Evolutionary conservation across 2,113 vertebrate genomes (phyloP), one percentile per base, ranked within the genome.

Genomic region (Bos indicus): DNA sequence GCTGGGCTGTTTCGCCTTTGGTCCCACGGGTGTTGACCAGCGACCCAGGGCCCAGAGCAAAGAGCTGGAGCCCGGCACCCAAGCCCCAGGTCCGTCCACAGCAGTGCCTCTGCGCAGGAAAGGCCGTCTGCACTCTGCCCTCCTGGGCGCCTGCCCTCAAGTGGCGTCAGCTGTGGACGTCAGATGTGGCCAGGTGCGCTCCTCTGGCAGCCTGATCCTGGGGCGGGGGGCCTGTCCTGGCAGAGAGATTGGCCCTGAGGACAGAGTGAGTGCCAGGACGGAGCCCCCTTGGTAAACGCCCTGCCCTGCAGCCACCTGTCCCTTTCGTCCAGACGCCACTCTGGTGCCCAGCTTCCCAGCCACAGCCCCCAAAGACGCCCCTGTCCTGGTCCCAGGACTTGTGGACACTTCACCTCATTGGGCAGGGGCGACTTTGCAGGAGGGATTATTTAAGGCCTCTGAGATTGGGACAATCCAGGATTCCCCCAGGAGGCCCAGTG

Each of bases 401-500:
- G 46, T n/a, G 48, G 8, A 8, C 33, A 6, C 8, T 43, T 40
- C 2, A 9, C 19, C 30, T 93, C 60, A 11, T 1, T 0, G 3
- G 9, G 30, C 57, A 64, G 3, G 46, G 40, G 52, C 5, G 5
- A 64, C 57, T 87, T 40, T 48, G 54, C 19, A 43, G 26, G 1
- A 5, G 19, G 57, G 30, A 19, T 19, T 52, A 88, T 28, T 26
- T 7, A 25, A 26, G 48, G 64, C 7, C 19, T 23, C 71, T 10
- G 48, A 71, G 8, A 77, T 1, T 6, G 43, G 54, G 33, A 1
- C 3, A 6, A 30, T 3, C 43, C 40, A 17, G 26, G 25, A 15
- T 12, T 26, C 13, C 1, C 3, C 0, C 1, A 17, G 43, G 46
- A 17, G 13, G 8, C 9, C 14, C 1, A 7, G 1, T 1, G 4